A percentile compares a stretch with the other conserved stretches of the same genome.
Conservation (phyloP, 2,797 vertebrate species). For the Menidia menidia region DNA sequence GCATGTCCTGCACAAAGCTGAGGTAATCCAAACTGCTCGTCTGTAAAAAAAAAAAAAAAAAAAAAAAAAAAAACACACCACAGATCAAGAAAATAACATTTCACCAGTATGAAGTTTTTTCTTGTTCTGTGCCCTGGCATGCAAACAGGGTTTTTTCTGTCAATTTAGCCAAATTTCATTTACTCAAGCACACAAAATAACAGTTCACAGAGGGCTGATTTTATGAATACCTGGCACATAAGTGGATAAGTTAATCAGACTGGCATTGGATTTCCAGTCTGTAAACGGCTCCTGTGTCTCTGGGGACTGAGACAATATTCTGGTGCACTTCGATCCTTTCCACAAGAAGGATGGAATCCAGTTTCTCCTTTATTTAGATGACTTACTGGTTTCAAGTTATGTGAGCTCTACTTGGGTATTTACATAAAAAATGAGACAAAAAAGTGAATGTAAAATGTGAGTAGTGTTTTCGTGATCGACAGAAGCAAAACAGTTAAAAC, state of each 20-base stretch:
- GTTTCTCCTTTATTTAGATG: background rate
- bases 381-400: background rate
- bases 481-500: background rate
- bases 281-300: conserved; percentile 4
- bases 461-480: background rate
- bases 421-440: background rate
- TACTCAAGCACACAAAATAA: conserved; percentile 2
- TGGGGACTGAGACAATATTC: background rate
- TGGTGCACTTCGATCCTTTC: background rate
- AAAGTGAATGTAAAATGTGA: background rate
- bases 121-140: background rate
- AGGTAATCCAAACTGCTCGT: conserved; percentile 14
- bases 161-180: conserved; percentile 17
- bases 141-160: conserved; percentile 3
- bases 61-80: conserved; percentile 11
- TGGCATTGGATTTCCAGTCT: background rate
- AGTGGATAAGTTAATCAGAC: background rate
- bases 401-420: background rate
- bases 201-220: conserved; percentile 9
- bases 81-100: conserved; percentile 2
- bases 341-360: background rate
- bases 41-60: conserved; percentile 9
- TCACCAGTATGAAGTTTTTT: background rate
- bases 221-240: conserved; percentile 8
- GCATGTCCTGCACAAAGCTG: background rate